Percentiles rank a stretch among this genome's conserved stretches.
Evolutionary conservation across 2,113 vertebrate genomes (phyloP).

Genomic region (Orthonyx spaldingii): DNA sequence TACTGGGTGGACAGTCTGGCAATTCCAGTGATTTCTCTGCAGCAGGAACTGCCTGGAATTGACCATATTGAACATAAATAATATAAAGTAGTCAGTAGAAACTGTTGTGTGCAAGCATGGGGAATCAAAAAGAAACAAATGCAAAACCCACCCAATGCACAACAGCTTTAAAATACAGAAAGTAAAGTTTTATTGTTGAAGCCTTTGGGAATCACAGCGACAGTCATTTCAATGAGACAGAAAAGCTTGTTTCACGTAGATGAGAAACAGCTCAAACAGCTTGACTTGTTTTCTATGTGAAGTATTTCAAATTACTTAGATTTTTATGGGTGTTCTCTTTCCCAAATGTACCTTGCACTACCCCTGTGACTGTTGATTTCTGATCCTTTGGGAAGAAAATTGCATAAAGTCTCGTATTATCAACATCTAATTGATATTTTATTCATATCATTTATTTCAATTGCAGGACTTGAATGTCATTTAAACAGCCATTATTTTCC

Average conservation of each 20-base stretch:
- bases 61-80: background rate
- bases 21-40: background rate
- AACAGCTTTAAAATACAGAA: background rate
- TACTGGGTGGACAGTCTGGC: background rate
- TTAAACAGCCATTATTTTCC: background rate
- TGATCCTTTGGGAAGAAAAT: slow-evolving; percentile 5
- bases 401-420: background rate
- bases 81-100: background rate
- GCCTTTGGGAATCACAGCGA: background rate
- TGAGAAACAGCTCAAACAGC: background rate
- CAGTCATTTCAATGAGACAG: background rate
- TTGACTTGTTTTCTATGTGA: background rate
- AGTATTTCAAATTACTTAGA: background rate
- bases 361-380: background rate
- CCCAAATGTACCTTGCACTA: background rate
- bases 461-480: background rate
- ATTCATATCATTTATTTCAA: background rate
- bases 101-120: background rate
- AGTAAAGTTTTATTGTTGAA: background rate
- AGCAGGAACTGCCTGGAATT: background rate
- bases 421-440: slow-evolving; percentile 15
- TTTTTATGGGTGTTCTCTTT: background rate
- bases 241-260: background rate
- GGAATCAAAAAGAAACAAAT: background rate
- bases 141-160: background rate